A percentile compares a stretch with the other conserved stretches of the same genome.
Evolutionary conservation across 2,113 vertebrate species (phyloP).

Genomic region (Actinemys pallida): DNA sequence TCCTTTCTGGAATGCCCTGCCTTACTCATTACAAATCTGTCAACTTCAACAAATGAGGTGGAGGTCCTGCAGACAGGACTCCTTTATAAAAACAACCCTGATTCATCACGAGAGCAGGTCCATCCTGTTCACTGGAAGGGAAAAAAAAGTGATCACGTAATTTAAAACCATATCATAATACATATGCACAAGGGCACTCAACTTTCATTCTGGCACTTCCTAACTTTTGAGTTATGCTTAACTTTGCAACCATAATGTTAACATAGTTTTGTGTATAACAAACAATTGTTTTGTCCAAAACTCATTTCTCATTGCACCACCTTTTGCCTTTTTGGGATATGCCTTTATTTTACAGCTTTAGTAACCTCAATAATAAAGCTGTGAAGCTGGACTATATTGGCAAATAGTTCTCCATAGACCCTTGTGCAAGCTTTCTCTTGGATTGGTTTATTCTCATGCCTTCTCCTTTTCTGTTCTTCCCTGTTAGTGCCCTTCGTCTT

Average conservation of each 20-base stretch:
- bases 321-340: not conserved
- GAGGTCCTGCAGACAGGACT: too few relatives aligned
- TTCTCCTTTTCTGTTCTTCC: conserved; percentile 44
- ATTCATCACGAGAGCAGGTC: too few relatives aligned
- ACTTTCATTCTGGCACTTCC: not conserved
- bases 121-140: too few relatives aligned
- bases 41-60: too few relatives aligned
- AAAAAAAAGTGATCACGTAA: too few relatives aligned
- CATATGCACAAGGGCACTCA: not conserved
- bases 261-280: too few relatives aligned
- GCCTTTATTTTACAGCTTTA: not conserved
- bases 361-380: not conserved
- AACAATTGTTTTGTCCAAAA: not conserved
- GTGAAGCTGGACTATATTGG: not conserved
- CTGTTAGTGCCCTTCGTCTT: fast-evolving
- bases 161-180: too few relatives aligned
- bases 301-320: not conserved
- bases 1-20: too few relatives aligned
- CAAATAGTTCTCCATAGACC: not conserved
- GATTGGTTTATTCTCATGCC: not conserved
- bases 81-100: too few relatives aligned
- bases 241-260: not conserved
- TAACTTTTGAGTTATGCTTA: not conserved
- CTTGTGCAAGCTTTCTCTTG: not conserved
- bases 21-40: too few relatives aligned